Base-by-base conservation (phyloP, 1,140 invertebrate genomes). In the Acromyrmex heyeri region DNA sequence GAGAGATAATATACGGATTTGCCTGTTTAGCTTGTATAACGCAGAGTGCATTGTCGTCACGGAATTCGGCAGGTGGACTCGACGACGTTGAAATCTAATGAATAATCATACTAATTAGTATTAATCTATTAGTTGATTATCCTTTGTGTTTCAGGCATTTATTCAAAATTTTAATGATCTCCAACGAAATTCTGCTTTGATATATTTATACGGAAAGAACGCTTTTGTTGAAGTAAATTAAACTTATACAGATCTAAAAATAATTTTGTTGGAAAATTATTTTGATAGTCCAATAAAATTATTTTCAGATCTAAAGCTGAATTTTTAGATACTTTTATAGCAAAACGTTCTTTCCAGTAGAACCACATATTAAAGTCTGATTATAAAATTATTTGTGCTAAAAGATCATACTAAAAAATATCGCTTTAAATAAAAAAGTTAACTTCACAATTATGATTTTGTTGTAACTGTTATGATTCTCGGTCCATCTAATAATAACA, bases 41-140 rank as follows among this genome's bases (percentile, higher is more conserved):
- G 30, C 65, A 27, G 6, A 12, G 38, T n/a, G 27, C 18, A 57
- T 75, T 50, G 38, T 75, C 38, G 18, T 14, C 7, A 34, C 8
- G 34, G 75, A 14, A 72, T 61, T 72, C n/a, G 76, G 76, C 93
- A 93, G 92, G 93, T 93, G 92, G 89, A 83, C 91, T 88, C 90
- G 91, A 92, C 90, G 90, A 93, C 79, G 91, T 87, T 88, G 77
- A 72, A 77, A 53, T 73, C 88, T 92, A 93, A 94, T 92, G 92
- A 94, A 91, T 86, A 93, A 94, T 82, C 87, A 88, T 89, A 93
- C 92, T 94, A 95, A 95, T 95, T 95, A 93, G 91, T 92, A 91
- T 91, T 91, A 93, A 93, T 90, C 91, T 88, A 67, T 12, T 10
- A 14, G 24, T 12, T 18, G 27, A 67, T 44, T 50, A 48, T 81